Evolutionary conservation across 2,113 vertebrate genomes (phyloP).

Genomic region (Tonatia bakeri): DNA sequence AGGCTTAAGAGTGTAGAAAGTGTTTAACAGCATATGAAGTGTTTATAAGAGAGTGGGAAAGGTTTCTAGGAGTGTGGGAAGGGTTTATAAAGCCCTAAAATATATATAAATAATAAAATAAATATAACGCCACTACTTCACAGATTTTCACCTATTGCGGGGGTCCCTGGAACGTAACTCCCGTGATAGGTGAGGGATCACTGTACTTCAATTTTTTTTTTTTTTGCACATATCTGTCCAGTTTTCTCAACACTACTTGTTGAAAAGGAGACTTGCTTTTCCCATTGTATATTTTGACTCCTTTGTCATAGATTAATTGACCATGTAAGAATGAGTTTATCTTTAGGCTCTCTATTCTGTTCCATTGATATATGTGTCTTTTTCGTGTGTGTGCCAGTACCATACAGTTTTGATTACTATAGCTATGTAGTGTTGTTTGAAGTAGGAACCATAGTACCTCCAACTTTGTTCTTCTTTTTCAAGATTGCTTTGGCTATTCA

Average conservation of each 20-base stretch:
- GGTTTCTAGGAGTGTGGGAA: no score
- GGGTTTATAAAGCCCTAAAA: no score
- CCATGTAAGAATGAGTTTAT: not conserved
- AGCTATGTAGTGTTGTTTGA: not conserved
- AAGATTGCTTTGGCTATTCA: not conserved
- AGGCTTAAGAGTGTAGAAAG: no score
- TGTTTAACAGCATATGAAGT: no score
- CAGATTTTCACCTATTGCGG: no score
- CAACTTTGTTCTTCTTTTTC: not conserved
- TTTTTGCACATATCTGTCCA: not conserved
- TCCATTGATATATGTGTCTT: not conserved
- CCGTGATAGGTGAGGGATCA: no score
- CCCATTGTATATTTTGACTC: not conserved
- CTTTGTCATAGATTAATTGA: not conserved
- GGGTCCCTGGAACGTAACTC: no score
- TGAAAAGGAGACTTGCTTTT: not conserved
- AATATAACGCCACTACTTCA: no score
- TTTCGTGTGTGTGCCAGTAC: not conserved
- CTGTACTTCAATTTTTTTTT: not conserved
- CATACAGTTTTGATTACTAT: not conserved
- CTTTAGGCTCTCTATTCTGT: not conserved
- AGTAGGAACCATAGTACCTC: not conserved
- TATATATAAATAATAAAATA: no score
- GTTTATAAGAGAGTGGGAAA: no score
- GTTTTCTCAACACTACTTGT: not conserved